A percentile compares a stretch with the other conserved stretches of the same genome.
phyloP scores from a whole-genome alignment of 2,797 vertebrate genomes.

The Anas bahamensis region DNA sequence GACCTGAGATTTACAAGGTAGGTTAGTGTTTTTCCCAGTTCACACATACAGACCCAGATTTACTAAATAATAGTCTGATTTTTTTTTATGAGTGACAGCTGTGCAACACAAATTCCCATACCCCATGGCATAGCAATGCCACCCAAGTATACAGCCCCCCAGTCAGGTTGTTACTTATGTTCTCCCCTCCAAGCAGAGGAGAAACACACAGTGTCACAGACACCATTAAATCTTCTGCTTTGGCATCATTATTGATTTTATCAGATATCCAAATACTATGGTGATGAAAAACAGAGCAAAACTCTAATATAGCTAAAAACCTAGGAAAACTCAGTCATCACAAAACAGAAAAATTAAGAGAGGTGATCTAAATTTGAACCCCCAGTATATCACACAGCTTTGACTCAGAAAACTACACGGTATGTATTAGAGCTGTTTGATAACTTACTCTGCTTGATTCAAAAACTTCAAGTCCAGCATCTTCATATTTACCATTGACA shows the following conservation, averaged over 20 bases:
- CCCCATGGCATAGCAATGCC: not conserved
- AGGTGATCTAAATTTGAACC: not conserved
- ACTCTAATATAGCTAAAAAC: not conserved
- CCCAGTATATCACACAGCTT: not conserved
- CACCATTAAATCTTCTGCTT: not conserved
- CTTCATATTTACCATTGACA: not conserved
- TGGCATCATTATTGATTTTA: not conserved
- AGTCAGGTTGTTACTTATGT: not conserved
- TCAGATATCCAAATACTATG: accelerated
- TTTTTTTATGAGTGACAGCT: not conserved
- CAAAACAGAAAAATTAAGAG: not conserved
- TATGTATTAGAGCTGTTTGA: not conserved
- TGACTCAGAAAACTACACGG: not conserved
- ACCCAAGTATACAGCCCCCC: not conserved
- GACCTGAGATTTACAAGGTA: not conserved
- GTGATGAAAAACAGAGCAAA: not conserved
- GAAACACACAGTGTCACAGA: not conserved
- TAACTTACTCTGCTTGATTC: not conserved
- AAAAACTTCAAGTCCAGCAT: not conserved
- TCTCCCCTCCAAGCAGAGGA: not conserved
- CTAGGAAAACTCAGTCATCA: not conserved
- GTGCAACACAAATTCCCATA: not conserved
- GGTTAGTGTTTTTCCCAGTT: not conserved
- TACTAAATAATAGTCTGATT: not conserved
- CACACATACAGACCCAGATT: not conserved